phyloP scores from a whole-genome alignment of 1,140 invertebrate species.

The Drosophila bifasciata region DNA sequence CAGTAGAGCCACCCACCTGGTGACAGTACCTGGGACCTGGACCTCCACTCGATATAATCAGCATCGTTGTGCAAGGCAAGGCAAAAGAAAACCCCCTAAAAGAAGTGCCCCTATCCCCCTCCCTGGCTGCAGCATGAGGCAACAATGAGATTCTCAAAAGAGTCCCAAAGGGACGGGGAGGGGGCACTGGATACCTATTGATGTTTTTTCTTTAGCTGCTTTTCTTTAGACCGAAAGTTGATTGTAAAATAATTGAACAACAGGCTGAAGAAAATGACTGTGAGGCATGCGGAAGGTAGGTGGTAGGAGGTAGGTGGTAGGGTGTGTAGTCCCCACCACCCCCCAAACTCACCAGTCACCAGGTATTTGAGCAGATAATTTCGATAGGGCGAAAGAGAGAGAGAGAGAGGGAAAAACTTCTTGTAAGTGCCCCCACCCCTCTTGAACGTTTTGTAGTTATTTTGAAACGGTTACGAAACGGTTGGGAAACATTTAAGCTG shows the following conservation, averaged over 20 bases:
- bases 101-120: neutral
- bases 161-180: neutral
- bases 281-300: neutral
- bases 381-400: no score
- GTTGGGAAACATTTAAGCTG: no score
- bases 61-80: constrained; percentile 31
- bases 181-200: constrained; percentile 41
- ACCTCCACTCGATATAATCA: constrained; percentile 43
- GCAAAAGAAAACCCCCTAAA: neutral
- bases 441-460: no score
- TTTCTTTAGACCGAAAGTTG: constrained; percentile 23
- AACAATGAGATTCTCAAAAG: constrained; percentile 28
- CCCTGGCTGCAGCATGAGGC: neutral
- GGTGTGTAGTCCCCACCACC: no score
- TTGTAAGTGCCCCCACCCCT: no score
- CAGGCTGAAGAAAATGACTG: constrained; percentile 17
- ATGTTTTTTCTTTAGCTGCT: constrained; percentile 27
- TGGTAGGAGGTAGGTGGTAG: neutral
- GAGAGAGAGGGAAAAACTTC: no score
- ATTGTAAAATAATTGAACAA: constrained; percentile 62
- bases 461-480: no score
- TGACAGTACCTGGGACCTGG: neutral
- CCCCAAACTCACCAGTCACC: no score
- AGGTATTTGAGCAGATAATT: no score
- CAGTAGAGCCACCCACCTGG: neutral